Conservation (phyloP, 1,140 invertebrate genomes). For the Acromyrmex heyeri region DNA sequence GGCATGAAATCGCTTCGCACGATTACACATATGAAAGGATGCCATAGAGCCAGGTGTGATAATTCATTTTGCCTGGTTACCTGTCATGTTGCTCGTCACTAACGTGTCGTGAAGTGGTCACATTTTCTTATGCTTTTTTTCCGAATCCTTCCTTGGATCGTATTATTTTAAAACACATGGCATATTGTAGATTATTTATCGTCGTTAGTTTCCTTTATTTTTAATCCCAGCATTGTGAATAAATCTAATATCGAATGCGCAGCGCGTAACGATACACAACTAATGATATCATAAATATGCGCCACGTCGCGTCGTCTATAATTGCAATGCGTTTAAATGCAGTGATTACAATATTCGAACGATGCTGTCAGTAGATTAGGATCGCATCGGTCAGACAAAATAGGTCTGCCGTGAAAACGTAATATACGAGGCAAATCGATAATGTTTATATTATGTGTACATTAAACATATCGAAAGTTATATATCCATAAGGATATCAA, state of each 20-base stretch:
- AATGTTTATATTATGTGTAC: constrained; percentile 2
- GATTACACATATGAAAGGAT: constrained; percentile 42
- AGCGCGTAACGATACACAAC: constrained; percentile 37
- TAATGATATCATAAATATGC: constrained; percentile 63
- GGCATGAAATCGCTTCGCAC: constrained; percentile 39
- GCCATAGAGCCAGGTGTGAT: constrained; percentile 3
- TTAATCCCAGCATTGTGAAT: constrained; percentile 7
- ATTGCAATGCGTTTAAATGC: constrained; percentile 60
- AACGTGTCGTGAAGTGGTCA: not conserved
- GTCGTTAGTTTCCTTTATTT: not conserved
- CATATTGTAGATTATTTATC: not conserved
- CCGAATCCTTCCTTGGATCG: too few relatives aligned
- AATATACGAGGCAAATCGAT: constrained; percentile 29
- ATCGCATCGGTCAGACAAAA: constrained; percentile 55
- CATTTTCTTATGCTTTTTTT: not conserved
- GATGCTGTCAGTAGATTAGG: constrained; percentile 55
- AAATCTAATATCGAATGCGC: constrained; percentile 31
- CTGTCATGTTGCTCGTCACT: not conserved
- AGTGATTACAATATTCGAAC: constrained; percentile 60
- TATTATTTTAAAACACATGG: not conserved
- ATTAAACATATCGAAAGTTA: constrained; percentile 20
- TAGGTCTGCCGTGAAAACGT: constrained; percentile 37
- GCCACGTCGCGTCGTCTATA: constrained; percentile 43
- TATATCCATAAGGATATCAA: not conserved
- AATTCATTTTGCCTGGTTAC: constrained; percentile 4